Evolutionary conservation across 2,888 invertebrate species (phyloP).

Genomic region (Chirona hameri): DNA sequence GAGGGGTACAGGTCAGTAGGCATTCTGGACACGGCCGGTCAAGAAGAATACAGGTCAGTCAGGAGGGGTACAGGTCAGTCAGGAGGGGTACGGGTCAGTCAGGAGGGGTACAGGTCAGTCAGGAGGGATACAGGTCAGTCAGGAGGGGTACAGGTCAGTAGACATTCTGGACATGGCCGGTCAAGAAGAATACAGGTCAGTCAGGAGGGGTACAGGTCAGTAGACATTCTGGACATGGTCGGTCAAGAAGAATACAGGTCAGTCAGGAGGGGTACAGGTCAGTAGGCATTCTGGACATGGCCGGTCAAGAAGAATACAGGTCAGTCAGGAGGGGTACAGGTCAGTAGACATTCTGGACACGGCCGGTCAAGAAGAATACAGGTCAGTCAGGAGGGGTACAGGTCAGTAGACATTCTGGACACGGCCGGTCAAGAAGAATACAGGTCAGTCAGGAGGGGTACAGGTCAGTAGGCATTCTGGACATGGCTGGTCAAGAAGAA

Average conservation of each 20-base stretch:
- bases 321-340: slow-evolving; percentile 57
- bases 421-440: slow-evolving; percentile 99
- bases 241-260: slow-evolving; percentile 61
- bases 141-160: slow-evolving; percentile 65
- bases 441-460: slow-evolving; percentile 46
- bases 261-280: not conserved
- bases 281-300: too few species aligned
- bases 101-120: not conserved
- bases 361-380: not conserved
- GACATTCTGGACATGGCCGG: slow-evolving; percentile 99
- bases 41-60: slow-evolving; percentile 72
- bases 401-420: slow-evolving; percentile 96
- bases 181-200: slow-evolving; percentile 88
- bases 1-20: slow-evolving; percentile 98
- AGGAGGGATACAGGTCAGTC: not conserved
- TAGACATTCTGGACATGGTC: not conserved
- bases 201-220: not conserved
- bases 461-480: slow-evolving; percentile 49
- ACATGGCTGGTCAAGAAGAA: not conserved
- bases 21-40: slow-evolving; percentile 98
- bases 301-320: not conserved
- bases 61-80: slow-evolving; percentile 52
- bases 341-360: slow-evolving; percentile 94
- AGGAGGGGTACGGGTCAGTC: not conserved
- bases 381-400: slow-evolving; percentile 72